phyloP scores from a whole-genome alignment of 30 jellyfish, hydroid and myxozoan species.

The Rhopilema esculentum region DNA sequence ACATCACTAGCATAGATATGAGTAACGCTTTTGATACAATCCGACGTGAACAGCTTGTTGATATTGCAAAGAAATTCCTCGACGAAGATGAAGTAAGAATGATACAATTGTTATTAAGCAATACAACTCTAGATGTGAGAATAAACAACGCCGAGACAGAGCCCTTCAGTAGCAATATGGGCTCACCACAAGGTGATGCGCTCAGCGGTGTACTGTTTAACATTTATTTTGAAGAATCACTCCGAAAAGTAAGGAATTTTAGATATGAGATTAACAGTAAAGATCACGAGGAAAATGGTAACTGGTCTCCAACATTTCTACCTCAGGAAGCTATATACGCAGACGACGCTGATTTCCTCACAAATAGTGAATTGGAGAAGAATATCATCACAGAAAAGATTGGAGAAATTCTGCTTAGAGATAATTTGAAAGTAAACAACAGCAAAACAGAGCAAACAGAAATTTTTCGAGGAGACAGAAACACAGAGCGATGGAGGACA shows the following conservation, averaged over 20 bases:
- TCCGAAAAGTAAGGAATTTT: constrained; percentile 36
- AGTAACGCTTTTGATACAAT: constrained; percentile 61
- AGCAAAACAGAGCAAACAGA: constrained; percentile 58
- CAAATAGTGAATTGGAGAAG: constrained; percentile 40
- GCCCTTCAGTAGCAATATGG: constrained; percentile 47
- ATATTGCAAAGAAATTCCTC: constrained; percentile 40
- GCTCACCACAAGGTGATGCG: constrained; percentile 70
- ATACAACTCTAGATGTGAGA: constrained; percentile 44
- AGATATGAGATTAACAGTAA: constrained; percentile 17
- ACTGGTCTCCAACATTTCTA: constrained; percentile 3
- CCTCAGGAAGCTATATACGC: constrained; percentile 57
- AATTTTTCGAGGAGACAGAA: constrained; percentile 55
- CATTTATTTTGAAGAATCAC: constrained; percentile 43
- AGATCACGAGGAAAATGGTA: constrained; percentile 12
- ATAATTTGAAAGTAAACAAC: constrained; percentile 48
- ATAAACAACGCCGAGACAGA: constrained; percentile 42
- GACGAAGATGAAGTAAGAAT: constrained; percentile 60
- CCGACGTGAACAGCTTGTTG: constrained; percentile 54
- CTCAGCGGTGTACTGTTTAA: constrained; percentile 36
- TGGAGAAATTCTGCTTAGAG: constrained; percentile 49
- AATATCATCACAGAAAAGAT: constrained; percentile 34
- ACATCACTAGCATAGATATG: constrained; percentile 68
- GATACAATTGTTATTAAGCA: constrained; percentile 49
- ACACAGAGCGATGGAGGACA: constrained; percentile 57
- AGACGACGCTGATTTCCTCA: constrained; percentile 43